phyloP scores from a whole-genome alignment of 1,140 invertebrate species.

The Zophobas atratus region DNA sequence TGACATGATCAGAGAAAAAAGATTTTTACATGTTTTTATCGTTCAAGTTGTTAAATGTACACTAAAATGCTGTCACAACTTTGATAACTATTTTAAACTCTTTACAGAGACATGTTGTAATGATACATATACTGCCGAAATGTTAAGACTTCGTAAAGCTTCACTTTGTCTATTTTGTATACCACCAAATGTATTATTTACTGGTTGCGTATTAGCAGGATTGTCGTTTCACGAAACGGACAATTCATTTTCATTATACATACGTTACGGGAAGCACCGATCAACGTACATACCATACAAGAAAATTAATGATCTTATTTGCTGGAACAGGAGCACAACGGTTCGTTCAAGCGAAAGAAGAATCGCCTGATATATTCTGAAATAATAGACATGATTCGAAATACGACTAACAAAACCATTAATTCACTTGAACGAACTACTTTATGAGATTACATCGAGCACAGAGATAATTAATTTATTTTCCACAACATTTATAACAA shows the following conservation, averaged over 20 bases:
- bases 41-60: no score
- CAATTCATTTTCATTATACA: constrained; percentile 35
- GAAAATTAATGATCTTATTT: constrained; percentile 48
- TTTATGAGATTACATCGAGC: constrained; percentile 41
- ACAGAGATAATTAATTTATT: constrained; percentile 43
- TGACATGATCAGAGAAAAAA: no score
- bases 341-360: constrained; percentile 41
- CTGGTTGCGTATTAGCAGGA: no score
- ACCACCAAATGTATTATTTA: no score
- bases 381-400: constrained; percentile 43
- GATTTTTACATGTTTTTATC: no score
- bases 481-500: constrained; percentile 40
- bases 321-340: constrained; percentile 40
- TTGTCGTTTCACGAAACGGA: no score
- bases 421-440: constrained; percentile 39
- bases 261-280: constrained; percentile 24
- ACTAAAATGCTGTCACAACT: no score
- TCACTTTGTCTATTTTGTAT: no score
- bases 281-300: not conserved
- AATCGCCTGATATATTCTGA: constrained; percentile 43
- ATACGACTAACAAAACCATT: constrained; percentile 42
- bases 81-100: no score
- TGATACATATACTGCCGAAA: no score
- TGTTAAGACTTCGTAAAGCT: no score
- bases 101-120: no score